Base-by-base conservation (phyloP, 2,797 vertebrate genomes). In the Galaxias olidus region DNA sequence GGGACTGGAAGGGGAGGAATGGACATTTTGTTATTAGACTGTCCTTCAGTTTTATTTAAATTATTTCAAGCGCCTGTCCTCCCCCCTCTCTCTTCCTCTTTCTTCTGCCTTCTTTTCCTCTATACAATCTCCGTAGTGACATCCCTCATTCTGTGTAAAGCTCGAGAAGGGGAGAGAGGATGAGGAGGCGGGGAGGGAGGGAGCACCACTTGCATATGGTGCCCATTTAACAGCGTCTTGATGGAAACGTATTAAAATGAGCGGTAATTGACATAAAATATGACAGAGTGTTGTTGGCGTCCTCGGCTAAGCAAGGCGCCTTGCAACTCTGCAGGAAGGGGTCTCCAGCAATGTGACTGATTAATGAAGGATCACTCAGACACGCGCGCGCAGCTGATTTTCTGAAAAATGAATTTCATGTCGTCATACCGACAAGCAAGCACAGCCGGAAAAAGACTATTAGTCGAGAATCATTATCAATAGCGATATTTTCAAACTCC, bases 181-280 rank as follows among this genome's bases (percentile, higher is more conserved):
- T 93, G 92, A 1, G 0, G 46, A 30, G 69, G 65, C 63, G 47
- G 69, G 72, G 59, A 17, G 69, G 71, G 74, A 92, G 83, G 91
- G 90, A 90, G 91, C 93, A 88, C 90, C 86, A 89, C 92, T 90
- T 94, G 93, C 96, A 95, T 97, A 96, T 93, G 95, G 90, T 91
- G 90, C 92, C 94, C 91, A 94, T 94, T 96, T 94, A 92, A 96
- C 93, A 93, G 92, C 93, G 89, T 90, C 91, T 92, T 96, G 95
- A 96, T 96, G 93, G 94, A 96, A 92, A 89, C 85, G 92, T 93
- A 94, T 96, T 94, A 95, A 94, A 96, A 94, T 91, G 92, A 91
- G 94, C 89, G 88, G 92, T 98, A 98, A 98, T 97, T 97, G 95
- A 96, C 94, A 95, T 96, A 95, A 97, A 96, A 97, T 96, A 95